A percentile compares a stretch with the other conserved stretches of the same genome.
Evolutionary conservation across 1,140 invertebrate species (phyloP).

Genomic region (Danaus melanippus): DNA sequence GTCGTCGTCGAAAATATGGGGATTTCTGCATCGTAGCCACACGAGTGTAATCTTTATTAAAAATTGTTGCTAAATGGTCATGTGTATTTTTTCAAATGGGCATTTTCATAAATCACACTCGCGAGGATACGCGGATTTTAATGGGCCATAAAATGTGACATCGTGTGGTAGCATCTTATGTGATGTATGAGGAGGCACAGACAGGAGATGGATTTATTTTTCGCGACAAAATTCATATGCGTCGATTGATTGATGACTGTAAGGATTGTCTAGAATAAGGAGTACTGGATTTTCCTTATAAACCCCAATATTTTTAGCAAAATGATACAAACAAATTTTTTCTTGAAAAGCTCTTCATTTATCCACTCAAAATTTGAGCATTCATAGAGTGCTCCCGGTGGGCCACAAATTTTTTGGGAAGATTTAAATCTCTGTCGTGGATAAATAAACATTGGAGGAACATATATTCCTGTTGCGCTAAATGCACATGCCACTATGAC

Average conservation of each 20-base stretch:
- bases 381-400: constrained; percentile 3
- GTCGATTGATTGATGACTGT: constrained; percentile 10
- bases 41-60: no score
- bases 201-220: constrained; percentile 9
- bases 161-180: constrained; percentile 16
- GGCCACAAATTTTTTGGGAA: constrained; percentile 7
- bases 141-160: constrained; percentile 11
- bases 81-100: no score
- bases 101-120: no score
- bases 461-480: constrained; percentile 6
- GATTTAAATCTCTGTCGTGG: constrained; percentile 3
- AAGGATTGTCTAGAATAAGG: constrained; percentile 15
- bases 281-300: constrained; percentile 11
- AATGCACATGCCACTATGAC: constrained; percentile 12
- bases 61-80: no score
- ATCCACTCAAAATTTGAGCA: constrained; percentile 5
- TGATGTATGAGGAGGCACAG: constrained; percentile 17
- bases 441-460: constrained; percentile 2
- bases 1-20: no score
- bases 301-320: constrained; percentile 8
- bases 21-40: no score
- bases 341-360: neutral
- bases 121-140: constrained; percentile 13
- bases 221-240: constrained; percentile 13
- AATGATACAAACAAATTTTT: constrained; percentile 8